Base-by-base conservation (phyloP, 1,140 invertebrate species). In the Metopolophium dirhodum region DNA sequence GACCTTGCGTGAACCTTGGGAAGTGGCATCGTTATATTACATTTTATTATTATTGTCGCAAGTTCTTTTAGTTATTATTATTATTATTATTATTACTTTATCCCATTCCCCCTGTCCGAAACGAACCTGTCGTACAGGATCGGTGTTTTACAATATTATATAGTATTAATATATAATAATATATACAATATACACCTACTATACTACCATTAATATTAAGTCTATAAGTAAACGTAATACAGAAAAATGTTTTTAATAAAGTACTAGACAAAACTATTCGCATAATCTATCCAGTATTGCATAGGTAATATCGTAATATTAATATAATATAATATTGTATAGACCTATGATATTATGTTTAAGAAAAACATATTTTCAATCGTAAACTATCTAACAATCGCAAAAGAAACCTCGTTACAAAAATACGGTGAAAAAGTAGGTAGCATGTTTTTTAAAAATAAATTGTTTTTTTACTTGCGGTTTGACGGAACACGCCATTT, bases 1-100 rank as follows among this genome's bases (percentile, higher is more conserved):
- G 87, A 89, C 87, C 87, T 89, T 89, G 87, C 51, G 23, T 57
- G 49, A 89, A 89, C 87, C 87, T 89, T 89, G 87, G 49, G 49
- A 57, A 89, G 7, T 89, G 49, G n/a, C 49, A 57, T 89, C 87
- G 51, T 89, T 57, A 57, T 54, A 54, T 37, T 89, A 89, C 20
- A 54, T 89, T 57, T 89, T 37, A 54, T 89, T 89, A 37, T 35
- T 89, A 89, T 57, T 54, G 35, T 89, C 22, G 49, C n/a, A 89
- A 89, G 87, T 89, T 89, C 83, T 83, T 37, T 30, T 87, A 30
- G 45, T 85, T 41, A n/a, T 49, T 87, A 86, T 86, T 85, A 41
- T 83, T 26, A 30, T 86, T 86, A 30, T 41, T 86, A 87, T 87
- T 87, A 49, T 45, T 41, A 85, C 37, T 86, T 47, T 49, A n/a